Evolutionary conservation across 1,140 invertebrate species (phyloP), one percentile per base, ranked within the genome.

Genomic region (Aphelinus atriplicis): DNA sequence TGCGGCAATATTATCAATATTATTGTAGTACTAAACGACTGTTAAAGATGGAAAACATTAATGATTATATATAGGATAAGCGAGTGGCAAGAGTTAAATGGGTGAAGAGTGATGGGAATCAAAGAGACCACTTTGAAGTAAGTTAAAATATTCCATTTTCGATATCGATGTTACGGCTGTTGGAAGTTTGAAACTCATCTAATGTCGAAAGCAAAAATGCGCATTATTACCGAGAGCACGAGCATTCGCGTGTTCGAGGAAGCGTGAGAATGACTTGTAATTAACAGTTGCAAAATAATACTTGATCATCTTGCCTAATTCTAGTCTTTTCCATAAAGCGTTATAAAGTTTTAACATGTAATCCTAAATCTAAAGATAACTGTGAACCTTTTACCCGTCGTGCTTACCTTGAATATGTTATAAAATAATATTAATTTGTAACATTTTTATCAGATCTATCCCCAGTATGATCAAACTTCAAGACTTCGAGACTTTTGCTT

Each of bases 281-380:
- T 42, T 79, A 75, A 75, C 63, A 76, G 70, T 48, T 69, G 64
- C 68, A 57, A 68, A 73, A 68, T 43, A 53, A 45, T 60, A 66
- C 4, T 64, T 73, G 7, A 63, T 78, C 63, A 77, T 82, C 76
- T 83, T 80, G 81, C 81, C 79, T 84, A 84, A 84, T 77, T 81
- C 77, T 81, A 83, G 79, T 84, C 78, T 83, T 82, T 83, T 73
- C 80, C 77, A 45, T 71, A 62, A 43, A 61, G 64, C 58, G 63
- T 53, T 65, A 73, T 73, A 66, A 60, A 76, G 76, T 71, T 71
- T 72, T 77, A 77, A 74, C 75, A 66, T 79, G 78, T 80, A 80
- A 81, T 80, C 76, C 73, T 77, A 26, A 45, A 70, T 70, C 1
- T 69, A 69, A 51, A 61, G 46, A 1, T 70, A 70, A 70, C 61